Evolutionary conservation across 64 coral and sea anemone species (phyloP).

Genomic region (Catalaphyllia jardinei): DNA sequence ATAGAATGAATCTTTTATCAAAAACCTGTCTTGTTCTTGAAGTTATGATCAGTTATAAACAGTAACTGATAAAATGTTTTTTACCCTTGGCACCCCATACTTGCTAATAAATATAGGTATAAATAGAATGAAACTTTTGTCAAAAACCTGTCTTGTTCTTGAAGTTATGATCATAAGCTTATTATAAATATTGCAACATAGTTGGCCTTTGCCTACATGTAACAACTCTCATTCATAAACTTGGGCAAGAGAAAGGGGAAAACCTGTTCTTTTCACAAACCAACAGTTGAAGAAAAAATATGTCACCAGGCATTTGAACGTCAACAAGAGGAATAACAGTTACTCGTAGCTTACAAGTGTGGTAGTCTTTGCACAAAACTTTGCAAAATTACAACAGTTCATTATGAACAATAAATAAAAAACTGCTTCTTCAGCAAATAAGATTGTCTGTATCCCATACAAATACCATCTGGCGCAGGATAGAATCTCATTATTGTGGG

Average conservation of each 20-base stretch:
- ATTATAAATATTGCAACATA: background rate
- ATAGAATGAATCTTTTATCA: background rate
- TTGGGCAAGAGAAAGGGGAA: too few species aligned
- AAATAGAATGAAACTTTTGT: background rate
- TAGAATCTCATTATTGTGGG: constrained; percentile 32
- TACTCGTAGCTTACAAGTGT: background rate
- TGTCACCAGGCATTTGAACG: too few species aligned
- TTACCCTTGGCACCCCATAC: background rate
- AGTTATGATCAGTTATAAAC: background rate
- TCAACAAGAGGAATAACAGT: background rate
- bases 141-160: background rate
- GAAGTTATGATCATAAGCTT: background rate
- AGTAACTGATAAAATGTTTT: too few species aligned
- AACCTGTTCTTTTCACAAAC: too few species aligned
- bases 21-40: background rate
- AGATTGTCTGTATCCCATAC: constrained; percentile 45
- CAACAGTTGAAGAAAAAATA: too few species aligned
- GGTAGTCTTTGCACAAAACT: background rate
- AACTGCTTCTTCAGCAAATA: constrained; percentile 20
- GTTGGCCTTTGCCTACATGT: background rate
- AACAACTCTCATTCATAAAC: too few species aligned
- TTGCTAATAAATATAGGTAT: background rate
- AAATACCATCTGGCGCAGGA: constrained; percentile 35
- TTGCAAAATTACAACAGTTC: background rate
- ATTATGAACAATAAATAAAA: constrained; percentile 11